Evolutionary conservation across 1,140 invertebrate genomes (phyloP).

Genomic region (Harpegnathos saltator): DNA sequence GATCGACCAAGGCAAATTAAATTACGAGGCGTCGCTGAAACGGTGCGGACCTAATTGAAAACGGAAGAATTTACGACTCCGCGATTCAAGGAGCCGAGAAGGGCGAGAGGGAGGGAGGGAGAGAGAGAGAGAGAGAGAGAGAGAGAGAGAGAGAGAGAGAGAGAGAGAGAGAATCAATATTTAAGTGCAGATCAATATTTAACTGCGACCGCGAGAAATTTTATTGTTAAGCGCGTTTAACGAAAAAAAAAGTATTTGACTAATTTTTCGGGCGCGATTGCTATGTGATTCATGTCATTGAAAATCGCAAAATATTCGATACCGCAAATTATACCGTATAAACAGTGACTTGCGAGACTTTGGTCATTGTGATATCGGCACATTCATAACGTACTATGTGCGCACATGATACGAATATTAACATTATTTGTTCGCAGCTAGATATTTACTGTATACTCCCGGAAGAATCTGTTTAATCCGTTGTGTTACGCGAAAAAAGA

Average conservation of each 20-base stretch:
- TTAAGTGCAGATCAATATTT: background rate
- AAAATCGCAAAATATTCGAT: background rate
- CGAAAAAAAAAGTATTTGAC: background rate
- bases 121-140: no score
- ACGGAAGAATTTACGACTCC: conserved; percentile 32
- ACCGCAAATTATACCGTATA: no score
- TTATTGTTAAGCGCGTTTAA: background rate
- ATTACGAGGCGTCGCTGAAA: conserved; percentile 47
- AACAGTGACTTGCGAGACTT: background rate
- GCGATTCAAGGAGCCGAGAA: conserved; percentile 7
- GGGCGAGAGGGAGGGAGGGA: no score
- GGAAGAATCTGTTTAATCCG: conserved; percentile 34
- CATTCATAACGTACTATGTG: no score
- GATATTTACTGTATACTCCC: background rate
- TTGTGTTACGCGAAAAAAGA: background rate
- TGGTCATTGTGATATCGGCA: background rate
- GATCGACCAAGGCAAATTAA: conserved; percentile 41
- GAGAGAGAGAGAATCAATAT: conserved; percentile 34
- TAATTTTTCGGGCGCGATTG: background rate
- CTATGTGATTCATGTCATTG: background rate
- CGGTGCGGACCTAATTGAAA: conserved; percentile 38
- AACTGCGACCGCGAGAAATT: background rate
- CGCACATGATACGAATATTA: conserved; percentile 4
- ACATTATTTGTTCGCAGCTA: conserved; percentile 20
- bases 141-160: no score